Evolutionary conservation across 2,888 invertebrate genomes (phyloP), one percentile per base, ranked within the genome.

Genomic region (Lasius platythorax): DNA sequence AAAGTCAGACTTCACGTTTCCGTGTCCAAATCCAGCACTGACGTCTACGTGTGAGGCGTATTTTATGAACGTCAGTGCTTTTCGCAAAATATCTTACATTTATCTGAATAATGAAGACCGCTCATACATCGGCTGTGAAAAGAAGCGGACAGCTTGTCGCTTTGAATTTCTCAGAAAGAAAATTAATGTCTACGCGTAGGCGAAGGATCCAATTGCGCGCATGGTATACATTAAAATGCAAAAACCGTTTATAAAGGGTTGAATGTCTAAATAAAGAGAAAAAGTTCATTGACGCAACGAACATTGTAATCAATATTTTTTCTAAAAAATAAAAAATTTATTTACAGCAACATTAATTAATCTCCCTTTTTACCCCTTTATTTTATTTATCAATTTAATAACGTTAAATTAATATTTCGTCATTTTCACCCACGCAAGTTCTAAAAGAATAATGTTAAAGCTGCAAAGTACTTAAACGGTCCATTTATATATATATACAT

Each of bases 171-270:
- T 68, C 85, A 82, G 75, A 85, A 90, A 90, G 88, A 85, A 86
- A 87, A 90, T 88, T 90, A 87, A 87, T 90, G 85, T 66, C 67
- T 66, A 79, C 85, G 79, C 83, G 76, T 82, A 79, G 58, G 74
- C 78, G 61, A 87, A 87, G 8, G 8, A 61, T 70, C 37, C 56
- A 18, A 18, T 68, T 40, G 70, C 78, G 23, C 70, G 9, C 23
- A 43, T 30, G 15, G 18, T 58, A 30, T n/a, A 70, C 58, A 79
- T 70, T 43, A 79, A 79, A 70, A 70, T 12, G 43, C 28, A 53
- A 37, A 37, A 30, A 76, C 4, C 28, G 12, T 53, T 76, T 53
- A 43, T n/a, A 53, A 9, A 56, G 28, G 64, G n/a, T 67, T 58
- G 6, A 72, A 46, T 61, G 4, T 33, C 33, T 61, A 23, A 79